Percentiles rank a stretch among this genome's conserved stretches.
These are phyloP conservation scores for Lasioglossum calceatum DNA, from an alignment of 2,888 invertebrate genomes.

Conservation along the genomic window DNA sequence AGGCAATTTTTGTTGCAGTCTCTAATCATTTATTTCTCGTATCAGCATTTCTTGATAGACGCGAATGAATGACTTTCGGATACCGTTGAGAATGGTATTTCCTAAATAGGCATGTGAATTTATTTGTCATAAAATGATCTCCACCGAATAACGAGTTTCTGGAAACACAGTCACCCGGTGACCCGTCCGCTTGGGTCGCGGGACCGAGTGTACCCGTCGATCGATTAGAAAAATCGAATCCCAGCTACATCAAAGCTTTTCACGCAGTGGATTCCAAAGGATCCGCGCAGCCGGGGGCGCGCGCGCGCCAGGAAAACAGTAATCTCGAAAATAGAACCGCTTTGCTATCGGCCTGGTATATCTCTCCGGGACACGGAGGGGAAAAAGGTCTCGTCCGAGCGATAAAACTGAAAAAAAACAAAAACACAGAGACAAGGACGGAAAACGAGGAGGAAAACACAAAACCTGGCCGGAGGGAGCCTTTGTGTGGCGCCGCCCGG, in stretches of 20 bases:
- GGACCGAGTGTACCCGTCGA: neutral
- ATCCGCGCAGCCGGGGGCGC: conserved; percentile 2
- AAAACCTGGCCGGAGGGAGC: neutral
- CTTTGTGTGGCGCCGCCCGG: conserved; percentile 18
- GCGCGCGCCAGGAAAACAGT: conserved; percentile 10
- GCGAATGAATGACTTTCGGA: too few species aligned
- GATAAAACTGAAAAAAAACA: conserved; percentile 30
- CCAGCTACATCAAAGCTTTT: conserved; percentile 29
- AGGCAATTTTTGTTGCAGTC: neutral
- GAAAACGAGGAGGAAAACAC: neutral
- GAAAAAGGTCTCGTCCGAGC: conserved; percentile 31
- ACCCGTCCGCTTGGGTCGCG: neutral
- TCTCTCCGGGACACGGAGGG: neutral
- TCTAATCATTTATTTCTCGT: neutral
- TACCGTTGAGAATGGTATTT: neutral
- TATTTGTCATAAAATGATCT: too few species aligned
- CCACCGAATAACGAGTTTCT: neutral
- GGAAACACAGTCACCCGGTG: neutral
- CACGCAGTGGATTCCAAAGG: conserved; percentile 17
- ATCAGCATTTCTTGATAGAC: neutral
- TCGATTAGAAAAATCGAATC: conserved; percentile 21
- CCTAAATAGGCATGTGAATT: neutral
- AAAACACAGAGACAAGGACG: neutral
- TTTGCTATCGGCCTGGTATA: conserved; percentile 34
- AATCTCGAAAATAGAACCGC: conserved; percentile 53